phyloP scores from a whole-genome alignment of 2,888 invertebrate species.

The Raillietiella orientalis region DNA sequence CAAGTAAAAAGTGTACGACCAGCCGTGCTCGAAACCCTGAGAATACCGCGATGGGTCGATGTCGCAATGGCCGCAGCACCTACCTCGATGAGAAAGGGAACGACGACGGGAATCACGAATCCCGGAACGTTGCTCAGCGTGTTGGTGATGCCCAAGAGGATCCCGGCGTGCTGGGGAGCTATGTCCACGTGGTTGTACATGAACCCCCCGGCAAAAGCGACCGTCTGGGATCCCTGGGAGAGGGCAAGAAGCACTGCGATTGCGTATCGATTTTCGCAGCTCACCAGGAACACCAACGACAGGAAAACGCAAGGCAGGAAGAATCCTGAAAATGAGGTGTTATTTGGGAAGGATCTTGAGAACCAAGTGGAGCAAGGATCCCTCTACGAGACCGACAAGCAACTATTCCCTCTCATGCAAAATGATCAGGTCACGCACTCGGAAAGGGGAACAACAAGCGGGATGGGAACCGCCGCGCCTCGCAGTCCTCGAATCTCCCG shows the following conservation, averaged over 20 bases:
- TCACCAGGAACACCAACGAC: slow-evolving; percentile 11
- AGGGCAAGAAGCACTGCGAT: slow-evolving; percentile 12
- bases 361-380: too few relatives aligned
- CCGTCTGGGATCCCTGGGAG: slow-evolving; percentile 12
- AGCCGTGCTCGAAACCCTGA: slow-evolving; percentile 14
- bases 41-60: too few relatives aligned
- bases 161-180: slow-evolving; percentile 16
- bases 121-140: slow-evolving; percentile 15
- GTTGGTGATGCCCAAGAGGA: slow-evolving; percentile 16
- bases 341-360: too few relatives aligned
- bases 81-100: slow-evolving; percentile 13
- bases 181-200: slow-evolving; percentile 16
- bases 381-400: too few relatives aligned
- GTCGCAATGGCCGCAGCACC: slow-evolving; percentile 5
- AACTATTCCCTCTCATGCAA: too few relatives aligned
- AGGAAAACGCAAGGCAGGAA: slow-evolving; percentile 10
- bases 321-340: slow-evolving; percentile 9
- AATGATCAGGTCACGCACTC: too few relatives aligned
- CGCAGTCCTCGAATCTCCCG: too few relatives aligned
- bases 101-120: slow-evolving; percentile 13
- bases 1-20: slow-evolving; percentile 14
- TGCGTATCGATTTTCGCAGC: slow-evolving; percentile 11
- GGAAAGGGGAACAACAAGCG: too few relatives aligned
- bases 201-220: slow-evolving; percentile 15
- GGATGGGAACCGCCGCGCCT: too few relatives aligned